phyloP scores from a whole-genome alignment of 2,797 vertebrate species.

The Eidolon dupreanum region DNA sequence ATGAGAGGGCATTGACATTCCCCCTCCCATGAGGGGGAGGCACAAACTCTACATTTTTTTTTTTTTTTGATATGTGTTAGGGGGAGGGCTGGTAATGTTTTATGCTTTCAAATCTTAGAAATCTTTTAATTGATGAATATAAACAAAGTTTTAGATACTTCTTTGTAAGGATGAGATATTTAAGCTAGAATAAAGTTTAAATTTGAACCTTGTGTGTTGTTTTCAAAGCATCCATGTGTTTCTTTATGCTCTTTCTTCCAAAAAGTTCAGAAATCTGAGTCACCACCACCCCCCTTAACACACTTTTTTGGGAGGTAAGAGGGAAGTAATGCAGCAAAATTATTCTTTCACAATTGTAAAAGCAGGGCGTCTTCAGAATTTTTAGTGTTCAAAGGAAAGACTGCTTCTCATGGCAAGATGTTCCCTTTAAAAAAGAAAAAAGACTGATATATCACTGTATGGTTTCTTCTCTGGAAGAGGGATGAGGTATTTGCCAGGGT shows the following conservation, averaged over 20 bases:
- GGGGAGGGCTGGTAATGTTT: not conserved
- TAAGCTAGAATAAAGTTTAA: constrained; percentile 32
- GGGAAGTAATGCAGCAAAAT: not conserved
- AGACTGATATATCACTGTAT: not conserved
- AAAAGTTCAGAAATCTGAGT: not conserved
- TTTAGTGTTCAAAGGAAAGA: not conserved
- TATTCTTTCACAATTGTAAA: not conserved
- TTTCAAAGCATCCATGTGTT: not conserved
- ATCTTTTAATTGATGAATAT: constrained; percentile 2
- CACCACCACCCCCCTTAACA: not conserved
- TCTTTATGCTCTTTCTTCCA: not conserved
- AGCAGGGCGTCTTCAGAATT: not conserved
- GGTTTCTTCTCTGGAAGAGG: not conserved
- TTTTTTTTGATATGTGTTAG: not conserved
- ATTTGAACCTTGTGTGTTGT: not conserved
- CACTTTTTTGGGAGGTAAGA: not conserved
- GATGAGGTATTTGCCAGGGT: not conserved
- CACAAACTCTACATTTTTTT: not conserved
- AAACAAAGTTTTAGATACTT: not conserved
- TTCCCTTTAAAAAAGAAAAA: not conserved
- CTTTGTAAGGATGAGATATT: not conserved
- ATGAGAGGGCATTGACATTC: constrained; percentile 31
- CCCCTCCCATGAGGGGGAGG: not conserved
- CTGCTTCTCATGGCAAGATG: not conserved
- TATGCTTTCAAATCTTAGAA: constrained; percentile 28